Base-by-base conservation (phyloP, 2,113 vertebrate species). In the Isurus oxyrinchus region DNA sequence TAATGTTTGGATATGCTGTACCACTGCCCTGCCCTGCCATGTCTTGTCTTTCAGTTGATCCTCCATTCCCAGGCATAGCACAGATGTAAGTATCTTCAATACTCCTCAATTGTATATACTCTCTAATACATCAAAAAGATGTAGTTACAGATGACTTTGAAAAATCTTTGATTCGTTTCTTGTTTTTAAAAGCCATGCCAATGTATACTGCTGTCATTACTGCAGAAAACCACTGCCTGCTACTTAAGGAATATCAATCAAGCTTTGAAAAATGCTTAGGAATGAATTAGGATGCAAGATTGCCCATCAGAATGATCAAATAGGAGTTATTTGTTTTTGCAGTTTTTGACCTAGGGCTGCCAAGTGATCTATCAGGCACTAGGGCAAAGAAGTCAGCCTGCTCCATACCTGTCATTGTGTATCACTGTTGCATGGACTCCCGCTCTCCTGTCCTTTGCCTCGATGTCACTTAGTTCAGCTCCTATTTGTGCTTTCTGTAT, bases 341-440 rank as follows among this genome's bases (percentile, higher is more conserved):
- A 63, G 90, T 63, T 93, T 93, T 63, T 93, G 90, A 93, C 90
- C 90, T 95, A 95, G 94, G 94, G 66, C 61, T 95, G 94, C 94
- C 66, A 95, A 69, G 61, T 69, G 94, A 95, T 95, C 63, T 69
- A 95, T 95, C 66, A 95, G 44, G 66, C 40, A 49, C 63, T 27
- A 63, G 94, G 63, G 94, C 63, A 49, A 95, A 49, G 49, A 53
- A 72, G 66, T 53, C 63, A 95, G 94, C 40, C 59, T 31, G 94
- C 44, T 55, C 44, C 94, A 95, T 95, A 53, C 66, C 63, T 55
- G 94, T 72, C 94, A 72, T 61, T 93, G 90, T 63, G 90, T 93
- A 93, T 93, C 59, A 63, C 59, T 63, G 31, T 93, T 93, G 90
- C 90, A n/a, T 61, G 59, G 57, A 63, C 14, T 63, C 90, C n/a